phyloP scores from a whole-genome alignment of 64 coral and sea anemone species.

The Hydrozoanthus tunicans region DNA sequence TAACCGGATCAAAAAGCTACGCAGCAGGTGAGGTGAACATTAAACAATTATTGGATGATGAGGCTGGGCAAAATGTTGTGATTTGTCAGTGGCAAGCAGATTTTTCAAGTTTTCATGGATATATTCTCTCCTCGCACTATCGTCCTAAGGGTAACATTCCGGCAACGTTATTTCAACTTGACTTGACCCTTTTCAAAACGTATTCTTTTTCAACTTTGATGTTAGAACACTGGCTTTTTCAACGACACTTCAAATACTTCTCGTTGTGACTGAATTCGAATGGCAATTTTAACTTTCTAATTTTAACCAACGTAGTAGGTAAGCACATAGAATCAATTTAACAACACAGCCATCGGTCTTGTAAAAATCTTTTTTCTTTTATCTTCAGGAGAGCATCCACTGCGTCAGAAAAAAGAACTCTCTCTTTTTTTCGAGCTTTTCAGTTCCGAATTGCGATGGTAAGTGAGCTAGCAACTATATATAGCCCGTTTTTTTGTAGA shows the following conservation, averaged over 20 bases:
- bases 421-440: slow-evolving; percentile 27
- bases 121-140: too few species aligned
- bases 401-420: background rate
- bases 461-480: background rate
- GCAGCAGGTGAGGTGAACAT: background rate
- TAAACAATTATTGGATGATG: background rate
- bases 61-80: background rate
- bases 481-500: background rate
- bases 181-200: too few species aligned
- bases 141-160: too few species aligned
- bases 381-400: slow-evolving; percentile 41
- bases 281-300: too few species aligned
- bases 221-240: too few species aligned
- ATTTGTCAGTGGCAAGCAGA: too few species aligned
- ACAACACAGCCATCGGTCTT: background rate
- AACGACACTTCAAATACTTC: background rate
- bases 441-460: slow-evolving; percentile 44
- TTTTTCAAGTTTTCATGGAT: too few species aligned
- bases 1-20: slow-evolving; percentile 2
- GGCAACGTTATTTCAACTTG: too few species aligned
- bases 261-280: background rate
- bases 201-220: too few species aligned
- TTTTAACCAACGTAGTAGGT: background rate
- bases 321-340: background rate
- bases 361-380: background rate